phyloP scores from a whole-genome alignment of 2,888 invertebrate species.

The Venusia cambrica region DNA sequence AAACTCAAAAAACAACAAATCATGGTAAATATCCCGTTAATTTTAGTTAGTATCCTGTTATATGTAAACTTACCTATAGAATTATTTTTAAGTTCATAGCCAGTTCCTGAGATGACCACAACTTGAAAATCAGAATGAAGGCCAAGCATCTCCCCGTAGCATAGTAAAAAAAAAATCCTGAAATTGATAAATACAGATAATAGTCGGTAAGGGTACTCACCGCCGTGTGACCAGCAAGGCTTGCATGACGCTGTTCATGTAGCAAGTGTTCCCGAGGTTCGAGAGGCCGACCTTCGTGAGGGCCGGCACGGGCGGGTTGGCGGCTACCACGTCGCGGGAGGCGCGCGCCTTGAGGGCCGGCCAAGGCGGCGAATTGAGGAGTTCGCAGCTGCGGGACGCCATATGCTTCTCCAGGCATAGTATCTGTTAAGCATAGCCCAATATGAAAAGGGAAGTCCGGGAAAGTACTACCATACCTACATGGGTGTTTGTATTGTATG shows the following conservation, averaged over 20 bases:
- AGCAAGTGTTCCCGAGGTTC: slow-evolving; percentile 94
- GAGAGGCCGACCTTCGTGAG: slow-evolving; percentile 86
- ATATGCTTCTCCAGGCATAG: slow-evolving; percentile 65
- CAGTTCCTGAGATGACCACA: too few species aligned
- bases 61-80: too few species aligned
- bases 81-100: too few species aligned
- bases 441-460: too few species aligned
- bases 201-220: slow-evolving; percentile 55
- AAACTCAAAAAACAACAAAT: too few species aligned
- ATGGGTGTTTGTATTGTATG: too few species aligned
- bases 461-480: too few species aligned
- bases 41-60: too few species aligned
- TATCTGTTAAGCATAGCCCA: slow-evolving; percentile 42
- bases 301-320: slow-evolving; percentile 44
- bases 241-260: slow-evolving; percentile 93
- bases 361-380: slow-evolving; percentile 53
- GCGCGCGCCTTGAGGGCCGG: slow-evolving; percentile 42
- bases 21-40: too few species aligned
- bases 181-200: background rate
- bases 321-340: slow-evolving; percentile 31
- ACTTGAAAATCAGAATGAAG: too few species aligned
- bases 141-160: too few species aligned
- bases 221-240: slow-evolving; percentile 90
- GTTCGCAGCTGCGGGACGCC: slow-evolving; percentile 59
- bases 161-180: slow-evolving; percentile 4